Evolutionary conservation across 2,797 vertebrate genomes (phyloP).

Genomic region (Tokudaia muenninki): DNA sequence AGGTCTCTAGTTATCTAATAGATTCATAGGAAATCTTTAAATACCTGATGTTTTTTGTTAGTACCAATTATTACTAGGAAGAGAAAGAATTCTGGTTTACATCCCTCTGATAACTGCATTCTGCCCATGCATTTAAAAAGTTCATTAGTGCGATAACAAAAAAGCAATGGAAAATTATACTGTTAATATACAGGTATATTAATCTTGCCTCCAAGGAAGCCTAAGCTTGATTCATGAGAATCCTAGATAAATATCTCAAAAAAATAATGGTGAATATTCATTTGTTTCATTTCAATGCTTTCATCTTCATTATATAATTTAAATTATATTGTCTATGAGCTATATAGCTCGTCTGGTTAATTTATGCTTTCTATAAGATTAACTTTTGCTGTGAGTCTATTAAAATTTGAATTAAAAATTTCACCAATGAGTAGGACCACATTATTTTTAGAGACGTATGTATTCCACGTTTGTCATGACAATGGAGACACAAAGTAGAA

Average conservation of each 20-base stretch:
- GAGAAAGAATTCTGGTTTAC: constrained; percentile 36
- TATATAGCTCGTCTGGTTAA: constrained; percentile 49
- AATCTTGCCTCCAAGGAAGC: constrained; percentile 49
- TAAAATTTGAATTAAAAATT: constrained; percentile 76
- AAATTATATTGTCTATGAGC: constrained; percentile 64
- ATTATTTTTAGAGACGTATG: constrained; percentile 63
- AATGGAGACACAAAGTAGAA: neutral
- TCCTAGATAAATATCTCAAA: constrained; percentile 62
- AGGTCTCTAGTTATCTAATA: constrained; percentile 28
- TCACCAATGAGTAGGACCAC: constrained; percentile 17
- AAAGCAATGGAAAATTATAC: constrained; percentile 66
- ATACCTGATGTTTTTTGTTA: constrained; percentile 4
- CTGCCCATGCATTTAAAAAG: constrained; percentile 41
- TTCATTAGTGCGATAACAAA: constrained; percentile 30
- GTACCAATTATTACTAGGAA: neutral
- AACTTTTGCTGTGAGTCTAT: constrained; percentile 55
- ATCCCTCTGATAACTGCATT: constrained; percentile 17
- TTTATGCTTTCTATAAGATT: constrained; percentile 65
- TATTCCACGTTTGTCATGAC: constrained; percentile 59
- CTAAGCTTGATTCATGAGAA: constrained; percentile 61
- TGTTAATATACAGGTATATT: constrained; percentile 12
- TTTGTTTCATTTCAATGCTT: constrained; percentile 73
- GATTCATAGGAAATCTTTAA: neutral
- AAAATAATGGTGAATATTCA: neutral
- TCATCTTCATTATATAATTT: constrained; percentile 69